A percentile compares a stretch with the other conserved stretches of the same genome.
Conservation (phyloP, 2,888 invertebrate species). For the Tetragnatha montana region DNA sequence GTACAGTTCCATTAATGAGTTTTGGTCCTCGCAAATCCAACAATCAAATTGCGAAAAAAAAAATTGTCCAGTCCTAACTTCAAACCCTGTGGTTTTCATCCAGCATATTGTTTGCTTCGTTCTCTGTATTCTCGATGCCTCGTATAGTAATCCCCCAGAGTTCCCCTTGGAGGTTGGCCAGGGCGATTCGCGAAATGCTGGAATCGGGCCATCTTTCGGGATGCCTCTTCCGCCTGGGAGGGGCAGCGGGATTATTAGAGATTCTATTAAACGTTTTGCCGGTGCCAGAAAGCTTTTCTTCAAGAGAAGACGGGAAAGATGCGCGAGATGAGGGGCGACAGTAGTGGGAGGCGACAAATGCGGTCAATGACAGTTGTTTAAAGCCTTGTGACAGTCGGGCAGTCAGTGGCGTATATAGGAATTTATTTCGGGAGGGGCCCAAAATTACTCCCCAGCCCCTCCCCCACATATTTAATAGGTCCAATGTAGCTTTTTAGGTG, state of each 20-base stretch:
- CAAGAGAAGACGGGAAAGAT: neutral
- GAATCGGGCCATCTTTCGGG: neutral
- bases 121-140: neutral
- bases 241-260: neutral
- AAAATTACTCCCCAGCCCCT: too few relatives aligned
- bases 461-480: too few relatives aligned
- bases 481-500: too few relatives aligned
- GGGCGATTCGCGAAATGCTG: neutral
- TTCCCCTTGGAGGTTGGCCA: neutral
- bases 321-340: neutral
- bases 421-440: too few relatives aligned
- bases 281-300: neutral
- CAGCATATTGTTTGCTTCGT: neutral
- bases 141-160: neutral
- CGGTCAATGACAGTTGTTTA: too few relatives aligned
- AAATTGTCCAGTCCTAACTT: neutral
- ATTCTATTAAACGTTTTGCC: neutral
- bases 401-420: too few relatives aligned
- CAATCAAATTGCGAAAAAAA: neutral
- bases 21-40: too few relatives aligned
- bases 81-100: neutral
- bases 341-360: too few relatives aligned
- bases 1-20: too few relatives aligned
- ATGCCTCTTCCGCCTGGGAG: neutral
- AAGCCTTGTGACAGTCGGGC: too few relatives aligned